Conservation (phyloP, 2,888 invertebrate genomes). For the Andrena dorsata region DNA sequence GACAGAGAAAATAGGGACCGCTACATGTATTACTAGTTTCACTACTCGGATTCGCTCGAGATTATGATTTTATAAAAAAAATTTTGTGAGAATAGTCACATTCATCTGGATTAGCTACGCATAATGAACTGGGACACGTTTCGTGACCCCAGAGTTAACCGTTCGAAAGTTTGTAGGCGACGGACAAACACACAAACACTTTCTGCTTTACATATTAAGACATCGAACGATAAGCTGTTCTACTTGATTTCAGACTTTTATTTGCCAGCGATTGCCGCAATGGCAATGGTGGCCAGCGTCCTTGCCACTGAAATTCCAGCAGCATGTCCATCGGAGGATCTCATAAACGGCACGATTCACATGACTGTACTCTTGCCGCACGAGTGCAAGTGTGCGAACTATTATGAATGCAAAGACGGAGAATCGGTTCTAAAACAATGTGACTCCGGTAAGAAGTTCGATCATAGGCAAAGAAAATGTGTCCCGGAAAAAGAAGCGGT, state of each 20-base stretch:
- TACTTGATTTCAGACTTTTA: slow-evolving; percentile 28
- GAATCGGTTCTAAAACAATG: slow-evolving; percentile 11
- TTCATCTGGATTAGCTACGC: no score
- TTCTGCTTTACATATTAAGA: no score
- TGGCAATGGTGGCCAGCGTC: slow-evolving; percentile 9
- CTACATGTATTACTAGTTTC: no score
- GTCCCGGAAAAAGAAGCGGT: not conserved
- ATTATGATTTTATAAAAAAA: no score
- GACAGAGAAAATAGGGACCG: no score
- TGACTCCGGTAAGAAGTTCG: slow-evolving; percentile 51
- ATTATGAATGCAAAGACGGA: slow-evolving; percentile 70
- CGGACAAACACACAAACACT: no score
- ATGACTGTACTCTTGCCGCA: slow-evolving; percentile 52
- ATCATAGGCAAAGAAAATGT: slow-evolving; percentile 42
- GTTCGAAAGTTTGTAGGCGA: no score
- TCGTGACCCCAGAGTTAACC: no score
- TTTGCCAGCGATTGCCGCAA: slow-evolving; percentile 8
- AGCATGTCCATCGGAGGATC: slow-evolving; percentile 67
- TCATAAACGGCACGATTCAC: slow-evolving; percentile 54
- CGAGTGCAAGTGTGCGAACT: slow-evolving; percentile 60
- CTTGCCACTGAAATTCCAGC: slow-evolving; percentile 1
- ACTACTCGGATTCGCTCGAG: no score
- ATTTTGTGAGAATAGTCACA: no score
- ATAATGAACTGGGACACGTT: no score
- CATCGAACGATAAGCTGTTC: not conserved